Conservation (phyloP, 2,797 vertebrate species). For the Miichthys miiuy region DNA sequence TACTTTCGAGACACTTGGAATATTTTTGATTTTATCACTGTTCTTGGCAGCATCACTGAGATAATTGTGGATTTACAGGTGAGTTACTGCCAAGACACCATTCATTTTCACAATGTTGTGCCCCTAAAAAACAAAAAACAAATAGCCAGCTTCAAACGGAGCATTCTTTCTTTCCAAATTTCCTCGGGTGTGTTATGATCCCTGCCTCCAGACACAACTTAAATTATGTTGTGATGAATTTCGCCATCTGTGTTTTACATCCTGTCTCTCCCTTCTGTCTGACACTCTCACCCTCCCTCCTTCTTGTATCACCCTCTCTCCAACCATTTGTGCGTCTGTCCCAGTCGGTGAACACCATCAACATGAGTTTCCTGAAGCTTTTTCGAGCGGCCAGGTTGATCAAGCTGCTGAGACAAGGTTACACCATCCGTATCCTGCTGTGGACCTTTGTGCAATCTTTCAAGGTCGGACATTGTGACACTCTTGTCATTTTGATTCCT, state of each 20-base stretch:
- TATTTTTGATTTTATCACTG: constrained; percentile 99
- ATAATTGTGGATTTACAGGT: constrained; percentile 99
- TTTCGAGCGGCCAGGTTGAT: constrained; percentile 97
- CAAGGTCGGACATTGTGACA: constrained; percentile 86
- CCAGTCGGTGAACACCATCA: constrained; percentile 96
- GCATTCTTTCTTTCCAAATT: constrained; percentile 50
- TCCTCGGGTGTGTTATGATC: constrained; percentile 42
- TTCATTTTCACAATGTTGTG: constrained; percentile 44
- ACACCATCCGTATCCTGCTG: constrained; percentile 98
- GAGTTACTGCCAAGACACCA: constrained; percentile 53
- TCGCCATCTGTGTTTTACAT: constrained; percentile 70
- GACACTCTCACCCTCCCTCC: constrained; percentile 37
- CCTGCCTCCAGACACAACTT: constrained; percentile 63
- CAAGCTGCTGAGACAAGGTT: constrained; percentile 97
- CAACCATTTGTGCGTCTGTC: constrained; percentile 36
- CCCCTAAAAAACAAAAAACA: constrained; percentile 26
- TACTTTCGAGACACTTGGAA: constrained; percentile 99
- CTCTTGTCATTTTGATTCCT: not conserved
- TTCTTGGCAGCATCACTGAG: constrained; percentile 97
- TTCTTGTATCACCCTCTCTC: constrained; percentile 39
- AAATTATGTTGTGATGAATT: constrained; percentile 73
- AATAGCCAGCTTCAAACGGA: constrained; percentile 7
- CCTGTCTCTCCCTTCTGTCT: constrained; percentile 65
- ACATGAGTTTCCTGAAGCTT: constrained; percentile 99
- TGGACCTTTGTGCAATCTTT: constrained; percentile 99